Conservation (phyloP, 2,888 invertebrate genomes). For the Drosophila nigricruria region DNA sequence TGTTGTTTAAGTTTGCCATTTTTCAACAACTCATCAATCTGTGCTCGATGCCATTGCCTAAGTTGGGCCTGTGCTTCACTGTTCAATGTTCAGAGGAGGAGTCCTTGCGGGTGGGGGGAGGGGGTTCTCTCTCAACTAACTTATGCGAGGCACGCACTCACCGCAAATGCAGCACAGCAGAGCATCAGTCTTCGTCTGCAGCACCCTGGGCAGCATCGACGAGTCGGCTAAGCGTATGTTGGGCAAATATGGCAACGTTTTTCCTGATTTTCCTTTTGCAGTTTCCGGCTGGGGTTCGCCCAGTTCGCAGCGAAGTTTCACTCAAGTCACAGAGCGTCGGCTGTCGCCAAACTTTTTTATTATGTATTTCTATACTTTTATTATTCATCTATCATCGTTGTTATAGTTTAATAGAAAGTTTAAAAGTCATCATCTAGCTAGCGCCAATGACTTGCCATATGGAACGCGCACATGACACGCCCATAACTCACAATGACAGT, state of each 20-base stretch:
- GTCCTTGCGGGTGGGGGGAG: not conserved
- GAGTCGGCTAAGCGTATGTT: conserved; percentile 42
- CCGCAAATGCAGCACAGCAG: conserved; percentile 81
- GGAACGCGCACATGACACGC: conserved; percentile 43
- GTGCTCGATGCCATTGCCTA: conserved; percentile 62
- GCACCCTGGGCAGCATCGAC: conserved; percentile 49
- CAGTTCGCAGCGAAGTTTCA: conserved; percentile 45
- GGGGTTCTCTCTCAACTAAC: conserved; percentile 57
- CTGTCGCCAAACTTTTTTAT: conserved; percentile 76
- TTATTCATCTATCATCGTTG: conserved; percentile 80
- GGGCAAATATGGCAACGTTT: conserved; percentile 69
- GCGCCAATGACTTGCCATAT: conserved; percentile 77
- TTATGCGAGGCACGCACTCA: conserved; percentile 79
- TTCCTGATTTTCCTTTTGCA: conserved; percentile 45
- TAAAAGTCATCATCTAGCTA: conserved; percentile 73
- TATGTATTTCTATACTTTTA: conserved; percentile 79
- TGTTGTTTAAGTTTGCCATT: conserved; percentile 81
- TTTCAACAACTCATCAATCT: conserved; percentile 82
- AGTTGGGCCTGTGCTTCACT: conserved; percentile 47
- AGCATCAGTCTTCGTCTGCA: conserved; percentile 78
- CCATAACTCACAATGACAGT: conserved; percentile 51
- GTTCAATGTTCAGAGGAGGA: not conserved
- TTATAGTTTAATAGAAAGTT: conserved; percentile 81
- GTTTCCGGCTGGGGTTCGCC: conserved; percentile 12
- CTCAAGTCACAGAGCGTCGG: conserved; percentile 50